Base-by-base conservation (phyloP, 2,888 invertebrate genomes). In the Catotricha subobsoleta region DNA sequence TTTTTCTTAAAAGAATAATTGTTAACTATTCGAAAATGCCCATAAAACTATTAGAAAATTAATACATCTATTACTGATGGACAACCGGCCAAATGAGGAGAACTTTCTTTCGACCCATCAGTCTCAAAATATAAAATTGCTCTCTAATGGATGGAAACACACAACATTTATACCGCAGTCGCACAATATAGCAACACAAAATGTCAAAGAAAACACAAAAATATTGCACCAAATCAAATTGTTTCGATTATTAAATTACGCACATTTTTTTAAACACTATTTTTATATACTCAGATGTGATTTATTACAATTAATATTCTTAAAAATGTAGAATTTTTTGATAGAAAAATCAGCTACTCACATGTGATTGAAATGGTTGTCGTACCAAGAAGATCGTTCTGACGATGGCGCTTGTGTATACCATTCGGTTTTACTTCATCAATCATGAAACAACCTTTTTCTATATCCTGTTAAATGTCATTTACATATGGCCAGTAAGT, bases 351-450 rank as follows among this genome's bases (percentile, higher is more conserved):
- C 25, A 42, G 40, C 50, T 56, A 82, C 81, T 82, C 80, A 82
- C 82, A 80, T 82, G 81, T 81, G 80, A 77, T 77, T 79, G 71
- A 74, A 80, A 80, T 79, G 80, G 80, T 78, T 76, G 78, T 77
- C 79, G 74, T 74, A 74, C 77, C 76, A 76, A 77, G 79, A 80
- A 77, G 76, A 73, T 69, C 68, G 25, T 33, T 27, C 16, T 21
- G 41, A 40, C 33, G 40, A 40, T 40, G 40, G 40, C 40, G 39
- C 39, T 39, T 40, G 30, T 30, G 40, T 40, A 40, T 30, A 40
- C 25, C 25, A 36, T 36, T 36, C 36, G 36, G 25, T 36, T 16
- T 36, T 36, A 23, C 25, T 13, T 21, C 13, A n/a, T n/a, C 35
- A 36, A 36, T 36, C 25, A 25, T 25, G 23, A 23, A 21, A 23